Percentiles rank a stretch among this genome's conserved stretches.
Evolutionary conservation across 2,113 vertebrate genomes (phyloP).

Genomic region (Mesoclemmys tuberculata): DNA sequence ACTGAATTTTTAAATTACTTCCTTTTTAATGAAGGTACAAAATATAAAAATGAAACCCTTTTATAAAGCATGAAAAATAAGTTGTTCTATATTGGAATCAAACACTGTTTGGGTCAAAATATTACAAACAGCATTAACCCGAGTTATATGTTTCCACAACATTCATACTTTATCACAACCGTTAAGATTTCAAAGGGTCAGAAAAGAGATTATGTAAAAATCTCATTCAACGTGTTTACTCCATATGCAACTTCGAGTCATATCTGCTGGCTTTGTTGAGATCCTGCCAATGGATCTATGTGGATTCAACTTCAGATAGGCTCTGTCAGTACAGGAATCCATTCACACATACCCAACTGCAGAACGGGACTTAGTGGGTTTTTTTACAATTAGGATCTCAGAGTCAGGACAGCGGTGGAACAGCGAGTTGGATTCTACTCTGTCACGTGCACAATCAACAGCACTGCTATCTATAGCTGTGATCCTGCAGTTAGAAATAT

Average conservation of each 20-base stretch:
- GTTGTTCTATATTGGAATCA: not conserved
- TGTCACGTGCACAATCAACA: not conserved
- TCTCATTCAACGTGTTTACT: not conserved
- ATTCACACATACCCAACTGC: not conserved
- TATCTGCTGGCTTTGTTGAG: not conserved
- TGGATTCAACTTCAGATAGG: rapidly evolving
- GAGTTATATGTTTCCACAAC: not conserved
- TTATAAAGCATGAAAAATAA: not conserved
- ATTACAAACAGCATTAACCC: not conserved
- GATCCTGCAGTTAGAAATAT: not conserved
- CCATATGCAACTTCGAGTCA: not conserved
- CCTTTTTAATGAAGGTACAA: not conserved
- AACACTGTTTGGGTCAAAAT: not conserved
- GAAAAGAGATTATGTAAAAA: not conserved
- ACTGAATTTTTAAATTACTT: not conserved
- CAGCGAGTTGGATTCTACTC: not conserved
- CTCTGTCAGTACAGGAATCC: not conserved
- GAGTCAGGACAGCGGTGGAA: not conserved
- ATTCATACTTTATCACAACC: not conserved
- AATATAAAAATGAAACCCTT: not conserved
- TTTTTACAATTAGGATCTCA: not conserved
- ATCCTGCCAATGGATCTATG: not conserved
- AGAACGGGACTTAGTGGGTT: not conserved
- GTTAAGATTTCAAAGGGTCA: not conserved
- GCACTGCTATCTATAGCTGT: not conserved